Evolutionary conservation across 2,888 invertebrate species (phyloP).

Genomic region (Latrodectus hesperus): DNA sequence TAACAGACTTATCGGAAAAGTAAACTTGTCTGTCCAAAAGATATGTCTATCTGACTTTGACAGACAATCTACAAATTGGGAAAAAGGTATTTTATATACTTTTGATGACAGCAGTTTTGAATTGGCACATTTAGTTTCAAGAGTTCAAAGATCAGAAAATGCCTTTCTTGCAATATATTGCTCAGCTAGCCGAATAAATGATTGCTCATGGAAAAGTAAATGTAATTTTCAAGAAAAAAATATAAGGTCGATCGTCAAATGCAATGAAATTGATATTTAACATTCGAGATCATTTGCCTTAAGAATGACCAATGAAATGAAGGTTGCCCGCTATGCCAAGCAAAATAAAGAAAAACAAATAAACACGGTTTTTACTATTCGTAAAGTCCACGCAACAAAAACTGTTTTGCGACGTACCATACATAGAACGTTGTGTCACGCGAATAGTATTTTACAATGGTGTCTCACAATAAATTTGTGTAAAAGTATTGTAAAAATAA

Average conservation of each 20-base stretch:
- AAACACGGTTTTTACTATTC: background rate
- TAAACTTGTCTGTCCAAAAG: constrained; percentile 73
- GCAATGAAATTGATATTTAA: constrained; percentile 22
- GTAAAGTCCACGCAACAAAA: background rate
- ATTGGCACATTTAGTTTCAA: constrained; percentile 54
- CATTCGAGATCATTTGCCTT: constrained; percentile 14
- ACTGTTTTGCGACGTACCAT: background rate
- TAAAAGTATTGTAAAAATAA: no score
- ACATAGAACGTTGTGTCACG: background rate
- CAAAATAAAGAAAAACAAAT: background rate
- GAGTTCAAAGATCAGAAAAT: constrained; percentile 22
- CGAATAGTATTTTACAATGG: no score
- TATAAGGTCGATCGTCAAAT: constrained; percentile 6
- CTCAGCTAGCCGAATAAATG: constrained; percentile 7
- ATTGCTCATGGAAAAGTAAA: constrained; percentile 28
- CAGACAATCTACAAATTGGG: constrained; percentile 72
- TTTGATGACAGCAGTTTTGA: constrained; percentile 72
- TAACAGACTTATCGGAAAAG: constrained; percentile 71
- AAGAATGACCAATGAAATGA: background rate
- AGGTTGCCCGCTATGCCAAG: background rate
- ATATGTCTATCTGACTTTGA: constrained; percentile 72
- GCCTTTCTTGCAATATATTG: constrained; percentile 17
- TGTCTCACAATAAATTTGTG: no score
- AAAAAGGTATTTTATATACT: constrained; percentile 72
- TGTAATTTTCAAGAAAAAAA: constrained; percentile 23